Conservation (phyloP, 2,888 invertebrate genomes). For the Agapetus fuscipes region DNA sequence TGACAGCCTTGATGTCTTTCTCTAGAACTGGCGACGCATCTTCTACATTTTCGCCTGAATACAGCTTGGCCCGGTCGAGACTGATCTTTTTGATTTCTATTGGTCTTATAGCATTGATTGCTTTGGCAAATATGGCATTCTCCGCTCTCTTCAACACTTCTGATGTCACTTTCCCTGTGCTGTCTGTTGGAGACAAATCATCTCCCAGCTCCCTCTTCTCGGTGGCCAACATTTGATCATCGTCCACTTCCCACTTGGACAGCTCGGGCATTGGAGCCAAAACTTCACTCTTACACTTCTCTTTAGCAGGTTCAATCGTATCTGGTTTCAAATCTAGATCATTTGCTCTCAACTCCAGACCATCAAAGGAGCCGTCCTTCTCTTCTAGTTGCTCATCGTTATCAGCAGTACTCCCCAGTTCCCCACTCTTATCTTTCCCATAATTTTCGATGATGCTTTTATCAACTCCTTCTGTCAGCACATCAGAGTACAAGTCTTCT, state of each 20-base stretch:
- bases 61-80: slow-evolving; percentile 56
- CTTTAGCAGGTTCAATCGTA: slow-evolving; percentile 34
- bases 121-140: slow-evolving; percentile 85
- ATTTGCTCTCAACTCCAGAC: slow-evolving; percentile 49
- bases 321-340: slow-evolving; percentile 44
- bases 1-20: slow-evolving; percentile 28
- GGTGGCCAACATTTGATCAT: slow-evolving; percentile 40
- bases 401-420: slow-evolving; percentile 30
- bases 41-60: slow-evolving; percentile 40
- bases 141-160: slow-evolving; percentile 86
- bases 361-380: slow-evolving; percentile 48
- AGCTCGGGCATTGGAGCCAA: slow-evolving; percentile 66
- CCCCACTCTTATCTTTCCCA: slow-evolving; percentile 30
- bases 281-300: slow-evolving; percentile 46
- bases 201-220: slow-evolving; percentile 41
- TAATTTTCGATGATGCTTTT: slow-evolving; percentile 49
- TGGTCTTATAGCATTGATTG: slow-evolving; percentile 69
- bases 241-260: slow-evolving; percentile 85
- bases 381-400: too few relatives aligned
- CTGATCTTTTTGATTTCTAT: slow-evolving; percentile 68
- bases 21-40: slow-evolving; percentile 21
- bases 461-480: slow-evolving; percentile 44
- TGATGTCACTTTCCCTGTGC: slow-evolving; percentile 63
- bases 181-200: slow-evolving; percentile 42
- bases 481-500: slow-evolving; percentile 44